These are phyloP conservation scores for Orbicella faveolata DNA, from an alignment of 64 coral and sea anemone genomes.

Conservation along the genomic window DNA sequence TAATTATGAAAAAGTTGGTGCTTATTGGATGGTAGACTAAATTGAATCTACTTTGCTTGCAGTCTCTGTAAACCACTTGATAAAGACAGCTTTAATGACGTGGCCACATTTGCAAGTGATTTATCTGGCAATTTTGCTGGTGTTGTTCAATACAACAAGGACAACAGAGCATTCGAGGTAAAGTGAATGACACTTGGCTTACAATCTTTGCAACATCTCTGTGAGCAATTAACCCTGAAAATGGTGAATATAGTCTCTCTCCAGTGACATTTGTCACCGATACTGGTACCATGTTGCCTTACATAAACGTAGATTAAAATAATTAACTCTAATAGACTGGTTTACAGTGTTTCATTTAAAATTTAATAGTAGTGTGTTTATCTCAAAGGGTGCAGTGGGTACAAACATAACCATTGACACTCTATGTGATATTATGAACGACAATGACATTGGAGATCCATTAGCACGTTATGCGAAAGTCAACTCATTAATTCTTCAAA, in stretches of 20 bases:
- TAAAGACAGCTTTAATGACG: slow-evolving; percentile 51
- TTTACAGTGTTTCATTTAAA: neutral
- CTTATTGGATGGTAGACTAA: too few relatives aligned
- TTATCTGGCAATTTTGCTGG: slow-evolving; percentile 86
- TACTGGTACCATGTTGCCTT: too few relatives aligned
- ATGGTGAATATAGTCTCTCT: too few relatives aligned
- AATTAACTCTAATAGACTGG: neutral
- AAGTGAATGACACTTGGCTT: too few relatives aligned
- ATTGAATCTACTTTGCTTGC: neutral
- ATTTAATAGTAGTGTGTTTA: neutral
- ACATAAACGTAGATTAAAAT: too few relatives aligned
- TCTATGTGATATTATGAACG: slow-evolving; percentile 90
- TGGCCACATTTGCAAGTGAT: slow-evolving; percentile 69
- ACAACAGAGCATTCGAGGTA: slow-evolving; percentile 99
- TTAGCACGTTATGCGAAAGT: slow-evolving; percentile 80
- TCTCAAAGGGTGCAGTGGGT: slow-evolving; percentile 73
- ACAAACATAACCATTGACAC: slow-evolving; percentile 96
- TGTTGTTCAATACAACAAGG: slow-evolving; percentile 97
- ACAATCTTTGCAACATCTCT: too few relatives aligned
- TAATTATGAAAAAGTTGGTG: too few relatives aligned
- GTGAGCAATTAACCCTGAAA: too few relatives aligned
- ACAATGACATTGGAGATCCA: slow-evolving; percentile 67
- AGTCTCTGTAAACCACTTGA: slow-evolving; percentile 81
- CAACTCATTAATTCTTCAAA: slow-evolving; percentile 83
- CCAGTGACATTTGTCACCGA: too few relatives aligned